These are phyloP conservation scores for Xenentodon cancila DNA, from an alignment of 2,797 vertebrate genomes.

Conservation along the genomic window DNA sequence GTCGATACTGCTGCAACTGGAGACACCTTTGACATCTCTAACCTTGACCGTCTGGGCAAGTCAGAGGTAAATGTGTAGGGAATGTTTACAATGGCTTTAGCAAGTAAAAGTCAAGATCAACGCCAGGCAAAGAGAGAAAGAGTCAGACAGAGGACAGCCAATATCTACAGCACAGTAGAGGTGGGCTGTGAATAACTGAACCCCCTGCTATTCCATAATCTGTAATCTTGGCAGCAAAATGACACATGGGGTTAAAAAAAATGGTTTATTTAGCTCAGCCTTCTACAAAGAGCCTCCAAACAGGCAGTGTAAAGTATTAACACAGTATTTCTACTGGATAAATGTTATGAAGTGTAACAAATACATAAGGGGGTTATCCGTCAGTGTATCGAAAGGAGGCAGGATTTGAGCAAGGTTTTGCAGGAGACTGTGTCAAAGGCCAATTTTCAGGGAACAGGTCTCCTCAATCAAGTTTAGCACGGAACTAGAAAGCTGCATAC, in stretches of 20 bases:
- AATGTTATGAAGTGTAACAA: conserved; percentile 15
- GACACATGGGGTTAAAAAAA: conserved; percentile 37
- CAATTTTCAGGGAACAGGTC: too few relatives aligned
- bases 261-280: conserved; percentile 28
- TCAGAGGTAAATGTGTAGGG: conserved; percentile 85
- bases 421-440: too few relatives aligned
- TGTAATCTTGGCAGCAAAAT: conserved; percentile 18
- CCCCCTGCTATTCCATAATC: too few relatives aligned
- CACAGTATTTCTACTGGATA: conserved; percentile 3
- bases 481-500: too few relatives aligned
- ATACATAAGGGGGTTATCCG: background rate
- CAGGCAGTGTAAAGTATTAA: conserved; percentile 10
- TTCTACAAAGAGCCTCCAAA: conserved; percentile 18
- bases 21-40: conserved; percentile 90
- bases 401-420: too few relatives aligned
- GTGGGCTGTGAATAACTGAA: too few relatives aligned
- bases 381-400: too few relatives aligned
- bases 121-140: conserved; percentile 21
- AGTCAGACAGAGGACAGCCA: too few relatives aligned
- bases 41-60: conserved; percentile 90
- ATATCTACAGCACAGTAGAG: too few relatives aligned
- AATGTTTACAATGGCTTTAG: background rate
- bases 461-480: too few relatives aligned
- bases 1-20: conserved; percentile 91
- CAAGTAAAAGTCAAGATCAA: conserved; percentile 47